Evolutionary conservation across 2,113 vertebrate genomes (phyloP).

Genomic region (Isichthys henryi): DNA sequence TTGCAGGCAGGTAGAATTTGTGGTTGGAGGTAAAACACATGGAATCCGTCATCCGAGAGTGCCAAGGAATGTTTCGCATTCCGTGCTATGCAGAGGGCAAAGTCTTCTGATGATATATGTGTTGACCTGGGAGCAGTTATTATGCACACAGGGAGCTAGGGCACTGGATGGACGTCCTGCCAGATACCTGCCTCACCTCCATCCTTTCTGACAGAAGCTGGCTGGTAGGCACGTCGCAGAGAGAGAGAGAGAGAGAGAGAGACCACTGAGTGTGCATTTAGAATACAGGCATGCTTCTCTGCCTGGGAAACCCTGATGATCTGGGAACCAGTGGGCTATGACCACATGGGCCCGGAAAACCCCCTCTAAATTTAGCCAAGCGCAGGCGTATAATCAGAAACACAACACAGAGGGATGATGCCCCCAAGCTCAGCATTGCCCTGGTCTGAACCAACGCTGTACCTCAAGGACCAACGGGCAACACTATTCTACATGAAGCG

Average conservation of each 20-base stretch:
- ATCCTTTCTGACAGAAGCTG: background rate
- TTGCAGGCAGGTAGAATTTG: slow-evolving; percentile 6
- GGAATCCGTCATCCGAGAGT: background rate
- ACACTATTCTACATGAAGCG: background rate
- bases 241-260: background rate
- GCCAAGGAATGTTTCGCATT: background rate
- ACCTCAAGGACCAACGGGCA: background rate
- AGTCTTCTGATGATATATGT: background rate
- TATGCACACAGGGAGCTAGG: background rate
- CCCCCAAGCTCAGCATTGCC: background rate
- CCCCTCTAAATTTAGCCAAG: background rate
- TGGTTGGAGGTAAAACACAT: background rate
- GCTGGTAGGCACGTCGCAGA: background rate
- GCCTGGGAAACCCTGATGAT: background rate
- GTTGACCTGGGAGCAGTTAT: background rate
- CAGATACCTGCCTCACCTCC: background rate
- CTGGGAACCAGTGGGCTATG: background rate
- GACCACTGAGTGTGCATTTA: slow-evolving; percentile 18
- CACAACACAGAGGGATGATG: background rate
- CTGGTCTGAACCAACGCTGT: background rate
- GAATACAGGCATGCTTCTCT: slow-evolving; percentile 17
- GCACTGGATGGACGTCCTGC: too few relatives aligned
- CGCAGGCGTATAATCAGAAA: too few relatives aligned
- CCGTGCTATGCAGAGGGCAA: background rate
- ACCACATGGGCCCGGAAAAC: background rate